Base-by-base conservation (phyloP, 2,797 vertebrate species). In the Phalanger gymnotis region DNA sequence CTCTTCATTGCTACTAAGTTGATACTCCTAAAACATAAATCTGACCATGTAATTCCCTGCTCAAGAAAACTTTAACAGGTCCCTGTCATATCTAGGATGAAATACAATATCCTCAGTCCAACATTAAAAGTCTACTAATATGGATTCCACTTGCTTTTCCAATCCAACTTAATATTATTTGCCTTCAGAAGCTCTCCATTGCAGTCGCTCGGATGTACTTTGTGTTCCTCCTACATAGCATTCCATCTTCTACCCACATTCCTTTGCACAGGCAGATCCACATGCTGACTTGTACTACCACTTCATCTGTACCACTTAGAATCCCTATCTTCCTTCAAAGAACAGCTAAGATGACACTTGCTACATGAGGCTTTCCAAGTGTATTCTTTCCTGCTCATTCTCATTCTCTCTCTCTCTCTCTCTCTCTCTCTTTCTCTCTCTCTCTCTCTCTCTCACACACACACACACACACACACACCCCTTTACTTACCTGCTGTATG, bases 311-410 rank as follows among this genome's bases (percentile, higher is more conserved):
- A 30, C 66, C 66, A 40, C 5, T 73, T 40, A 40, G 11, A 2
- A 66, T n/a, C 34, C 34, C 61, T 5, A 34, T n/a, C 13, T 73
- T 73, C 16, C n/a, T 73, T 73, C 66, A 73, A 73, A 73, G n/a
- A 73, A 73, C n/a, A 73, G 16, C 6, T 73, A 73, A 73, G n/a
- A 73, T 22, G 19, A 40, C 5, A 19, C 16, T 34, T 73, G 14
- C n/a, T 73, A 40, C 16, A 40, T n/a, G 14, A 66, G 34, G 4
- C 4, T 66, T n/a, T 66, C 34, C 14, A 12, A 34, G 11, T 34
- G 4, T 61, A 0, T 31, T 34, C 13, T 16, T 4, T 66, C 31
- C 5, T 13, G 2, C 0, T n/a, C 14, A 11, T 10, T 11, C 28
- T 58, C 27, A 9, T 0, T 58, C 56, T 34, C 31, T 34, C 11